phyloP scores from a whole-genome alignment of 1,140 invertebrate genomes.

The Megalonaias nervosa region DNA sequence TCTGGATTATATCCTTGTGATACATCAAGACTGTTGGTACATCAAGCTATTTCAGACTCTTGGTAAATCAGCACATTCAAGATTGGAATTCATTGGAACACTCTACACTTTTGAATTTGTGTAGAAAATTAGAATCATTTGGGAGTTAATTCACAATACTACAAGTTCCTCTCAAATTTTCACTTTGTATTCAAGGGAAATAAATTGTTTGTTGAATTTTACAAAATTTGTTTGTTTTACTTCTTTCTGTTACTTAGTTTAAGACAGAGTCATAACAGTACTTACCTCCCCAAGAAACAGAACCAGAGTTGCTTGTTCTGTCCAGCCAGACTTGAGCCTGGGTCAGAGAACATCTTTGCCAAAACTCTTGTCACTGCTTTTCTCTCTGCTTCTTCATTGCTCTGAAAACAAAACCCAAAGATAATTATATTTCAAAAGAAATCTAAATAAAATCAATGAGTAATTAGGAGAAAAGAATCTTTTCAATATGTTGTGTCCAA shows the following conservation, averaged over 20 bases:
- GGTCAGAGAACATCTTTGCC: constrained; percentile 97
- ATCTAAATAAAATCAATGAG: not conserved
- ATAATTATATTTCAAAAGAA: not conserved
- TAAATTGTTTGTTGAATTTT: too few species aligned
- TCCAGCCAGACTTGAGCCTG: constrained; percentile 89
- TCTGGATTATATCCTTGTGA: too few species aligned
- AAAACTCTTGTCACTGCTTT: constrained; percentile 90
- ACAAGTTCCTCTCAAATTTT: too few species aligned
- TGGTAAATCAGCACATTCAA: too few species aligned
- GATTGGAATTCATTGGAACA: too few species aligned
- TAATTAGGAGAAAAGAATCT: not conserved
- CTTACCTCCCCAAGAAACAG: constrained; percentile 85
- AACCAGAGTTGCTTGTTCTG: constrained; percentile 89
- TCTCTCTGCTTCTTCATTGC: constrained; percentile 88
- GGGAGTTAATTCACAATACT: too few species aligned
- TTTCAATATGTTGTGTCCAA: not conserved
- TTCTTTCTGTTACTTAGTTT: not conserved
- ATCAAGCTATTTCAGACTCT: too few species aligned
- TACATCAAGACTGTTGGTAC: too few species aligned
- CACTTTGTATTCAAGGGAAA: too few species aligned
- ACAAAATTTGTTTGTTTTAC: too few species aligned
- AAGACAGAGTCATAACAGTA: not conserved
- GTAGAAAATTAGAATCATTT: too few species aligned
- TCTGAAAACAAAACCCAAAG: constrained; percentile 72
- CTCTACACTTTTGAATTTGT: too few species aligned